Conservation (phyloP, 2,113 vertebrate genomes). For the Hippocampus comes region DNA sequence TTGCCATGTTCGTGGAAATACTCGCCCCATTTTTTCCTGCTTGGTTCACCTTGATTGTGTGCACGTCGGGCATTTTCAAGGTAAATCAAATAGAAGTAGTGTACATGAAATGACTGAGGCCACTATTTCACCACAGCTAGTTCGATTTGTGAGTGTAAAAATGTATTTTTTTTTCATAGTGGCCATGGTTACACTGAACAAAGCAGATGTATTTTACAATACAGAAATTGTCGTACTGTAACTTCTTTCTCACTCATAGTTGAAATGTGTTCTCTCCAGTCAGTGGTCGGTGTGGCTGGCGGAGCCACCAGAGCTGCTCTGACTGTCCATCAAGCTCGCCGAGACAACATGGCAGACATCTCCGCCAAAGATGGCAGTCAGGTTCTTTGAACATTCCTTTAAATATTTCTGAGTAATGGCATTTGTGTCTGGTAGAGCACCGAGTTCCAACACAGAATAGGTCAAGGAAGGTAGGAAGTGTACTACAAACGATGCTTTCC, state of each 20-base stretch:
- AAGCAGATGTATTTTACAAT: not conserved
- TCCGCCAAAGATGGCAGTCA: slow-evolving; percentile 90
- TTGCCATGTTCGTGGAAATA: slow-evolving; percentile 87
- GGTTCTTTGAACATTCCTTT: slow-evolving; percentile 57
- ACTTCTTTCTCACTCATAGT: not conserved
- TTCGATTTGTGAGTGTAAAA: not conserved
- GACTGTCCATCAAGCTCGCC: slow-evolving; percentile 86
- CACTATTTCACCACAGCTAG: not conserved
- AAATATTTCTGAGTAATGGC: not conserved
- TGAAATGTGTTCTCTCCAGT: slow-evolving; percentile 61
- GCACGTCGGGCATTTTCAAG: slow-evolving; percentile 83
- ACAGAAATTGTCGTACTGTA: not conserved
- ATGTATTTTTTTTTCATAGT: not conserved
- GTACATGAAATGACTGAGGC: not conserved
- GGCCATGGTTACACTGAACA: no score
- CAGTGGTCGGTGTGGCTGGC: slow-evolving; percentile 86
- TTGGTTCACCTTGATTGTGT: slow-evolving; percentile 78
- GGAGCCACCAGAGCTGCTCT: slow-evolving; percentile 88
- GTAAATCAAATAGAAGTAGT: slow-evolving; percentile 50
- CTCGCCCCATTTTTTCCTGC: slow-evolving; percentile 77
- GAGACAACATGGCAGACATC: slow-evolving; percentile 91
- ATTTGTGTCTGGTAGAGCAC: not conserved
- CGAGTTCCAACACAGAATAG: not conserved
- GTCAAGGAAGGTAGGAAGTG: no score
- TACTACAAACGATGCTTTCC: no score